Evolutionary conservation across 2,888 invertebrate species (phyloP), one percentile per base, ranked within the genome.

Genomic region (Stenchaetothrips biformis): DNA sequence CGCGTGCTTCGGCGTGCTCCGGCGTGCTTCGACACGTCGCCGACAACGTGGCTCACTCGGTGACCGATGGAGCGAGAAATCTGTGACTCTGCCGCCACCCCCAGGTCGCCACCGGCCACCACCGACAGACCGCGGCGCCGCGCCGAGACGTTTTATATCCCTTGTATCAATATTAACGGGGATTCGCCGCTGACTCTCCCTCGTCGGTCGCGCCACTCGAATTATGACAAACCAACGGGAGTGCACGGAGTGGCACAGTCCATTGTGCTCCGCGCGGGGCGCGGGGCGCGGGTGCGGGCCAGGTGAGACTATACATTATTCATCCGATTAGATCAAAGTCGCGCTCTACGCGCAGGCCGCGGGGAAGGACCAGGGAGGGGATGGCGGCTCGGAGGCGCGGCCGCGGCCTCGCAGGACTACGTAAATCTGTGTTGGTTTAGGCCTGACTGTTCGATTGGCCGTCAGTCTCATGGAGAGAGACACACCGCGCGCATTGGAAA

Each of bases 321-420:
- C 67, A 74, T 74, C 25, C 67, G 67, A 74, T 74, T 25, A 74
- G 67, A 74, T 74, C 67, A 25, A 74, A 74, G 67, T 21, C 59
- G 16, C 59, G 59, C 18, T 13, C n/a, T n/a, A n/a, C n/a, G n/a
- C n/a, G 59, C 18, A 6, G 13, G 59, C 53, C 53, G 53, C 53
- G 53, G 53, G 53, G 53, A 16, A 9, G 18, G 59, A 18, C 13
- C 18, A 16, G 59, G 59, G 59, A 16, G 0, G 59, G 59, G 13
- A 18, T 16, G 13, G 59, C 16, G 59, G 59, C 59, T 21, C n/a
- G 21, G 67, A 21, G 67, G 9, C 2, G 21, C n/a, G 53, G 53
- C 53, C 37, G 4, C 37, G 37, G 37, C 37, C 37, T 1, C 37
- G 37, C 37, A 37, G 37, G 37, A 4, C 37, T 37, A 37, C 37